Evolutionary conservation across 2,113 vertebrate genomes (phyloP).

Genomic region (Salvelinus alpinus): DNA sequence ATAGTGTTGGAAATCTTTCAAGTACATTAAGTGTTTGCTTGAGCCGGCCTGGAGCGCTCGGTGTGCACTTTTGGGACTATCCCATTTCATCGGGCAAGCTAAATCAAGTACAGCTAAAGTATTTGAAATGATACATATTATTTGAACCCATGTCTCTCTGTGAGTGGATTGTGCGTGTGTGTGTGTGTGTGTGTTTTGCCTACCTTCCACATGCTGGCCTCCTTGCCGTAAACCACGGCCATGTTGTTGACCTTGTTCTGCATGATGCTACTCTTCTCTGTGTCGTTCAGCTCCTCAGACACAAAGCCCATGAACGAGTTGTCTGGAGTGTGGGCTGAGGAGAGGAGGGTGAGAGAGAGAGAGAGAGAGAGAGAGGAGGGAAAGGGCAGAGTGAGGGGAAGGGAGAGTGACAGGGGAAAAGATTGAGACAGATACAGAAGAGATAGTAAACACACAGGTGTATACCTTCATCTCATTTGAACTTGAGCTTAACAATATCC

Average conservation of each 20-base stretch:
- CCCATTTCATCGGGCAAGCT: background rate
- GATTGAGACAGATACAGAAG: constrained; percentile 26
- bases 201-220: constrained; percentile 98
- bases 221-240: constrained; percentile 96
- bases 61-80: background rate
- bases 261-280: constrained; percentile 83
- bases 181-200: constrained; percentile 10
- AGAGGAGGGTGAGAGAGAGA: constrained; percentile 1
- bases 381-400: background rate
- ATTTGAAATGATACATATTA: background rate
- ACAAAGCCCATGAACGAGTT: constrained; percentile 99
- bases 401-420: constrained; percentile 4
- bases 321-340: constrained; percentile 95
- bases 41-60: no score
- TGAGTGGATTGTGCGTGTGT: background rate
- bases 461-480: background rate
- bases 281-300: constrained; percentile 90
- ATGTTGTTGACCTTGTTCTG: constrained; percentile 90
- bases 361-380: background rate
- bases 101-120: background rate
- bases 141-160: background rate
- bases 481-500: no score
- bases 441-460: constrained; percentile 16
- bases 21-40: no score
- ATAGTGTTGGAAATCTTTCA: no score